These are phyloP conservation scores for Aurelia sp. DNA, from an alignment of 30 jellyfish, hydroid and myxozoan species.

Conservation along the genomic window DNA sequence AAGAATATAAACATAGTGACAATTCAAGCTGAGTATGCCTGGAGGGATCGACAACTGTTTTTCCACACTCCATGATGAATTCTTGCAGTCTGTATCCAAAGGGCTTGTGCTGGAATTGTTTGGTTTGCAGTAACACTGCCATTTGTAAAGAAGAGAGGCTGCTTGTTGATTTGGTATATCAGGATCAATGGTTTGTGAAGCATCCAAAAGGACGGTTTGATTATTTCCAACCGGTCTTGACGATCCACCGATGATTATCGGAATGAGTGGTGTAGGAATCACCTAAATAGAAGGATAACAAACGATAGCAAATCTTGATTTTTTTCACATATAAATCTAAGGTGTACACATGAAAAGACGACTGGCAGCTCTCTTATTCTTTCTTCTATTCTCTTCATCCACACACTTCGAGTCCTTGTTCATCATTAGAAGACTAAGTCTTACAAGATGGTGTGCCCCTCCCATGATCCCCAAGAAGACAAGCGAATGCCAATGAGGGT, in stretches of 20 bases:
- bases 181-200: slow-evolving; percentile 72
- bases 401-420: too few relatives aligned
- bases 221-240: slow-evolving; percentile 54
- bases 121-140: slow-evolving; percentile 39
- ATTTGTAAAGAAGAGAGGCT: slow-evolving; percentile 31
- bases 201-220: slow-evolving; percentile 66
- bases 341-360: too few relatives aligned
- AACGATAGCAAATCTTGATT: too few relatives aligned
- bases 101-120: background rate
- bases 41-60: background rate
- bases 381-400: too few relatives aligned
- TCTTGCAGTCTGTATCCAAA: slow-evolving; percentile 7
- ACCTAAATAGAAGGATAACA: slow-evolving; percentile 21
- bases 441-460: too few relatives aligned
- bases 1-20: background rate
- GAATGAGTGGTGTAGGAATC: slow-evolving; percentile 66
- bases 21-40: slow-evolving; percentile 20
- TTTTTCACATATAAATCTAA: too few relatives aligned
- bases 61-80: slow-evolving; percentile 12
- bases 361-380: too few relatives aligned
- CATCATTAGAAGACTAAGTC: too few relatives aligned
- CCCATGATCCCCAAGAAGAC: too few relatives aligned
- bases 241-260: slow-evolving; percentile 81
- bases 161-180: slow-evolving; percentile 12
- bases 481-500: too few relatives aligned